Percentiles rank a stretch among this genome's conserved stretches.
These are phyloP conservation scores for Phymatocera aterrima DNA, from an alignment of 2,888 invertebrate species.

Conservation along the genomic window DNA sequence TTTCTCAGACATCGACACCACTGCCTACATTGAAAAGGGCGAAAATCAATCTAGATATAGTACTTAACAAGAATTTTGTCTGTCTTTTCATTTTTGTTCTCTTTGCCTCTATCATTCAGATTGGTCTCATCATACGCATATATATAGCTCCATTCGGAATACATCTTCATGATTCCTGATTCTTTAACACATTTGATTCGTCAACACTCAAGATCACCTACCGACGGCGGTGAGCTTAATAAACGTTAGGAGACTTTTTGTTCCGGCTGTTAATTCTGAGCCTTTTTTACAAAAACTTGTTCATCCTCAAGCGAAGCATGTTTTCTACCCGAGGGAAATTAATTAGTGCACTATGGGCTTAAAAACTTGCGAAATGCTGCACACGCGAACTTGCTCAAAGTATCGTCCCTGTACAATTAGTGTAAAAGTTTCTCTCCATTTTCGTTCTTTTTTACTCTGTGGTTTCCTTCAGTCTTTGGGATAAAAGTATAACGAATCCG, in stretches of 20 bases:
- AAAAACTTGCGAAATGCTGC: background rate
- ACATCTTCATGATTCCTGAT: too few species aligned
- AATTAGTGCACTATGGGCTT: background rate
- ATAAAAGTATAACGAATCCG: background rate
- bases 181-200: too few species aligned
- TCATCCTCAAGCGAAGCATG: background rate
- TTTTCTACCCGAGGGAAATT: constrained; percentile 8
- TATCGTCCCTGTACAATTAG: background rate
- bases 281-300: background rate
- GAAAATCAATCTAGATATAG: too few species aligned
- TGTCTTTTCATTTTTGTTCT: too few species aligned
- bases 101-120: too few species aligned
- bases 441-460: background rate
- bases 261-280: background rate
- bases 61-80: too few species aligned
- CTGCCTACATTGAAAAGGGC: too few species aligned
- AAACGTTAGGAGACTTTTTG: too few species aligned
- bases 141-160: too few species aligned
- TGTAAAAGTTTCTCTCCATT: background rate
- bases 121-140: too few species aligned
- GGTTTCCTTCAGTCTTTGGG: background rate
- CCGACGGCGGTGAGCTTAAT: too few species aligned
- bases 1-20: too few species aligned
- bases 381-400: background rate
- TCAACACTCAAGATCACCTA: background rate